Conservation (phyloP, 2,888 invertebrate species). For the Nymphalis urticae region DNA sequence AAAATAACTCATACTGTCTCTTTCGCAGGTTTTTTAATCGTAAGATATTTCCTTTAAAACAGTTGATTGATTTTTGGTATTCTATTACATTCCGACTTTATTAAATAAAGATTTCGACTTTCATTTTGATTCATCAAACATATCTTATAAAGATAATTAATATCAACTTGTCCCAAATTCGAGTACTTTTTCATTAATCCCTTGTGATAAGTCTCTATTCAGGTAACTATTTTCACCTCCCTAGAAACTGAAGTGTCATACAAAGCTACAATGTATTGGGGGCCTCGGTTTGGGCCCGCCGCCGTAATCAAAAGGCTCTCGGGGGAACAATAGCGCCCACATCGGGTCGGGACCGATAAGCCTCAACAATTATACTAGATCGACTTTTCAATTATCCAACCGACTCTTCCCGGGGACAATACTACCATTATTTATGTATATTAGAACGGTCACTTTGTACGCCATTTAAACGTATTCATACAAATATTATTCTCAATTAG, state of each 20-base stretch:
- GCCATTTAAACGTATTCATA: constrained; percentile 61
- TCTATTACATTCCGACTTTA: no score
- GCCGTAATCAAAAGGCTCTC: constrained; percentile 80
- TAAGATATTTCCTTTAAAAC: no score
- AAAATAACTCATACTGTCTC: no score
- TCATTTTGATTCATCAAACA: no score
- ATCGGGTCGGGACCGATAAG: constrained; percentile 78
- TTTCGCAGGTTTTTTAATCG: no score
- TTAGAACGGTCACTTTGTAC: constrained; percentile 77
- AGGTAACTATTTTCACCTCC: constrained; percentile 65
- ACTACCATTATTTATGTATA: constrained; percentile 78
- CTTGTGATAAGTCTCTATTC: constrained; percentile 29
- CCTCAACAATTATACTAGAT: constrained; percentile 81
- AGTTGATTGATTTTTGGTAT: no score
- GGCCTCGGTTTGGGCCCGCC: constrained; percentile 63
- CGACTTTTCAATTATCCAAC: constrained; percentile 81
- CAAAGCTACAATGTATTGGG: constrained; percentile 77
- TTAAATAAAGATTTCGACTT: no score
- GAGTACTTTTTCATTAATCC: constrained; percentile 29
- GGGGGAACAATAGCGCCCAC: constrained; percentile 80
- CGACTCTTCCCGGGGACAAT: constrained; percentile 75
- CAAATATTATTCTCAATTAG: constrained; percentile 49
- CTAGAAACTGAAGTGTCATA: constrained; percentile 77
- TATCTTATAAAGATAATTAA: no score
- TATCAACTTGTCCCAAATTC: constrained; percentile 2